Evolutionary conservation across 2,888 invertebrate species (phyloP), one percentile per base, ranked within the genome.

Genomic region (Tenthredo mesomela): DNA sequence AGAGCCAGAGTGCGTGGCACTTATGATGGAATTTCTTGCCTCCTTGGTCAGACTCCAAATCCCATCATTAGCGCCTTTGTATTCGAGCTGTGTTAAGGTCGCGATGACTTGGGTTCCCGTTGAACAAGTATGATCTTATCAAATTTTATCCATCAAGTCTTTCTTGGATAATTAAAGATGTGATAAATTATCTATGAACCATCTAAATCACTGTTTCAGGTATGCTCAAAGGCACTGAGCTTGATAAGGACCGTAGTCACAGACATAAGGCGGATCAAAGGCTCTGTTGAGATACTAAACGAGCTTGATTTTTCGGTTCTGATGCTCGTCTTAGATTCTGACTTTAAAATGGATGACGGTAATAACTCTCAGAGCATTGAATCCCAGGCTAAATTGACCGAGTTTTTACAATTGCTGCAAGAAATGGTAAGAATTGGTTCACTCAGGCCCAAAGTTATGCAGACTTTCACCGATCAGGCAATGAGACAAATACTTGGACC

Each of bases 1-100:
- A 0, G 92, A 94, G 87, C 92, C 93, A 4, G 95, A 95, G 88
- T 95, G 95, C 85, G 92, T 94, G 71, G 91, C 93, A 12, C 89
- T 94, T 1, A 88, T 95, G 18, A 94, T 95, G 88, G 94, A 95
- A 88, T 95, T 95, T 89, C 89, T 95, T 29, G 89, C 93, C 61
- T 93, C 93, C 0, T 87, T 95, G 21, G 92, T 95, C 21, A 92
- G 93, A 86, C 87, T 94, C n/a, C 93, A 94, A 89, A 86, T 94
- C 2, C 88, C 93, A 0, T 89, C 93, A 73, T 88, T 95, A 15
- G 86, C 90, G n/a, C 86, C 87, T 9, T 89, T 94, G 1, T 94
- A 94, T 89, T 90, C 93, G 15, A 87, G 89, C 33, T 92, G 94
- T 43, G 92, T 94, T 2, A 91, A 92, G 83, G 87, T 94, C 10